These are phyloP conservation scores for Fulmarus glacialis DNA, from an alignment of 2,113 vertebrate genomes.

Conservation along the genomic window DNA sequence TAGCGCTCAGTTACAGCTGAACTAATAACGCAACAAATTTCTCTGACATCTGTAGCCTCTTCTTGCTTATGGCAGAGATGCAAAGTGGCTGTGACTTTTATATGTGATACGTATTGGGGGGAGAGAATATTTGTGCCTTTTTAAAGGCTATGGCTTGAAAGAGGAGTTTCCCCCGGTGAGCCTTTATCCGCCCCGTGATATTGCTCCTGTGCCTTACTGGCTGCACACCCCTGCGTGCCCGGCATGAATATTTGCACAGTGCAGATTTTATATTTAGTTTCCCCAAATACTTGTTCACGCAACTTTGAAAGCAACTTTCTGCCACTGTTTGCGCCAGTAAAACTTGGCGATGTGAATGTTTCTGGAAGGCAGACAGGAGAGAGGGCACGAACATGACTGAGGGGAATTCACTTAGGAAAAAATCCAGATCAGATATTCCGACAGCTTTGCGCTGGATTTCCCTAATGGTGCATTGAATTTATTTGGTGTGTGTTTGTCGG, in stretches of 20 bases:
- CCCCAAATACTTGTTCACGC: neutral
- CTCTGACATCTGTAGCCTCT: neutral
- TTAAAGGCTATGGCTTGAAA: neutral
- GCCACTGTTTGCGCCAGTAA: neutral
- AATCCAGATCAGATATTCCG: neutral
- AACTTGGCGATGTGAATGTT: neutral
- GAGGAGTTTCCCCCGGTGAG: neutral
- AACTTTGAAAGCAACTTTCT: neutral
- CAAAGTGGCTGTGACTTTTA: neutral
- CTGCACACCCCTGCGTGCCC: neutral
- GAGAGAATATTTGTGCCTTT: neutral
- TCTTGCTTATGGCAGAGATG: neutral
- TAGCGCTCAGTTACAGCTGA: neutral
- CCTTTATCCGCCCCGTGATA: rapidly evolving
- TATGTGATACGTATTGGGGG: rapidly evolving
- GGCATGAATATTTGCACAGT: neutral
- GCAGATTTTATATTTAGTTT: neutral
- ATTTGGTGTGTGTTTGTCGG: too few species aligned
- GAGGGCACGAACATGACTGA: neutral
- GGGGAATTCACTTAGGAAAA: neutral
- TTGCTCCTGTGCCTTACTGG: neutral
- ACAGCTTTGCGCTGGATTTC: neutral
- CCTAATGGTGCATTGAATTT: neutral
- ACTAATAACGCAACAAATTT: neutral
- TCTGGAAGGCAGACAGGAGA: neutral